Base-by-base conservation (phyloP, 2,888 invertebrate species). In the Sipunculus nudus region DNA sequence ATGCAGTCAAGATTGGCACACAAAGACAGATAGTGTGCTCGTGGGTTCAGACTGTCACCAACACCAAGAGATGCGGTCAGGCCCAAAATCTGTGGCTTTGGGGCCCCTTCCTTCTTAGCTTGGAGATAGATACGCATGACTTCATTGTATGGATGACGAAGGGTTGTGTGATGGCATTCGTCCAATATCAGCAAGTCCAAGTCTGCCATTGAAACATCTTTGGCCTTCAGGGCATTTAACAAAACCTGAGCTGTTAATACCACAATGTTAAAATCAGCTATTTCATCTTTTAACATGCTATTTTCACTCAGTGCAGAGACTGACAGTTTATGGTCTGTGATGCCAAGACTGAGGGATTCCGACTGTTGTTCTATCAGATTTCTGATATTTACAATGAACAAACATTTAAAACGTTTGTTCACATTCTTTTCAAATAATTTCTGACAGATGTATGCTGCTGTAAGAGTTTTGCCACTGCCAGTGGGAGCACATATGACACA, bases 131-230 rank as follows among this genome's bases (percentile, higher is more conserved):
- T 21, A 26, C 38, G 31, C 64, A 65, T 61, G n/a, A 65, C 61
- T 21, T 47, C 46, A 48, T 59, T 60, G 54, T 63, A 65, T 8
- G 65, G 65, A 48, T 65, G 65, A 8, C 48, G 38, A 16, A 53
- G 35, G 21, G 55, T 53, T 23, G 63, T 65, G 47, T 65, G 65
- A 46, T 65, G 65, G 38, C 63, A 63, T 35, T 65, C 65, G 39
- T 65, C 65, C 53, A 65, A 53, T 23, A 65, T 47, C 32, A 65
- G 5, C 31, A 65, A 48, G 31, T 50, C 41, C 32, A 65, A 38
- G 25, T 60, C 35, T 6, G 28, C 40, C 6, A 65, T 23, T n/a
- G 25, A 32, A 2, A 64, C 43, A n/a, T 55, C 32, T n/a, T 25
- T 23, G 23, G 47, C 32, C 21, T 54, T 45, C 31, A 65, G 40